Percentiles rank a stretch among this genome's conserved stretches.
Conservation (phyloP, 2,113 vertebrate genomes). For the Motacilla alba region DNA sequence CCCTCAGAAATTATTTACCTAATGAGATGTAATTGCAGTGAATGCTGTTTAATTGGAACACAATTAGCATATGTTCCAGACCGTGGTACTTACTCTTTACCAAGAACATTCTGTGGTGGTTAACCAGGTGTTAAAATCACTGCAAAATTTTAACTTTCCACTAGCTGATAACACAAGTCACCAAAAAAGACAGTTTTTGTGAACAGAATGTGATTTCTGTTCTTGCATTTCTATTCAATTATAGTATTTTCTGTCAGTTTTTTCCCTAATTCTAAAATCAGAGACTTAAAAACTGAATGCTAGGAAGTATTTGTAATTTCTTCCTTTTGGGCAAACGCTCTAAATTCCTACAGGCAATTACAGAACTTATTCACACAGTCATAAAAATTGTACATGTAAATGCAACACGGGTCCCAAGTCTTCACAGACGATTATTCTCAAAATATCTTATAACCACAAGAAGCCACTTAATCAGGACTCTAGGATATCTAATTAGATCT, state of each 20-base stretch:
- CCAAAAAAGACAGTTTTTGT: not conserved
- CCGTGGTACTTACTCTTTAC: not conserved
- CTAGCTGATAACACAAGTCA: not conserved
- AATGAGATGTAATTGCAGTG: constrained; percentile 2
- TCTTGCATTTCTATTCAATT: not conserved
- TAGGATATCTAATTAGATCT: not conserved
- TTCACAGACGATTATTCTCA: not conserved
- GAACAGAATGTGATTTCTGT: not conserved
- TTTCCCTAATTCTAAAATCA: not conserved
- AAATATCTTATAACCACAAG: not conserved
- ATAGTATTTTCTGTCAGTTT: not conserved
- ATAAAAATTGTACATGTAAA: not conserved
- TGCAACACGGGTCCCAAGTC: not conserved
- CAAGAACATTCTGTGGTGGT: not conserved
- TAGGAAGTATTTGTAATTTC: not conserved
- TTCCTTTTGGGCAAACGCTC: not conserved
- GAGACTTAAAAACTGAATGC: not conserved
- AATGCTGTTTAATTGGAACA: not conserved
- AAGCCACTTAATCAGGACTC: not conserved
- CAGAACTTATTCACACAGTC: not conserved
- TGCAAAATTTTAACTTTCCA: not conserved
- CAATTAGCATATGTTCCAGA: not conserved
- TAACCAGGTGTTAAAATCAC: not conserved
- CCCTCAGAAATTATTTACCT: constrained; percentile 28
- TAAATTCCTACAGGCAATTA: not conserved